Evolutionary conservation across 2,888 invertebrate species (phyloP).

Genomic region (Punctoribates punctum): DNA sequence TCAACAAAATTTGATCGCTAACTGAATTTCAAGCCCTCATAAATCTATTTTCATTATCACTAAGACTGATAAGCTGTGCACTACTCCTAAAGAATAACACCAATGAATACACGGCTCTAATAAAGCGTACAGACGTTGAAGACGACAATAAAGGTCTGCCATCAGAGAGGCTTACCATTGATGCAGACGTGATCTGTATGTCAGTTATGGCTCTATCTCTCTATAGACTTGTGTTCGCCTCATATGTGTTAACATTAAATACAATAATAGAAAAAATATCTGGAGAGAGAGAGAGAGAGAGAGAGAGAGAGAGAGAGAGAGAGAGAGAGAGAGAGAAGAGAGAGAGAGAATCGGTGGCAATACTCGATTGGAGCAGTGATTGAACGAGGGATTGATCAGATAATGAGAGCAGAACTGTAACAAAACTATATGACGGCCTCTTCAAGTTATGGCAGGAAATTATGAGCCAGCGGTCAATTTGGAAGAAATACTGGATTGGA

Average conservation of each 20-base stretch:
- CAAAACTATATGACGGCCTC: not conserved
- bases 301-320: not conserved
- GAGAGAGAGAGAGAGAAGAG: not conserved
- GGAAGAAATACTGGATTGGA: conserved; percentile 12
- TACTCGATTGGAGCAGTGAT: not conserved
- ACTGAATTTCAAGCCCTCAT: conserved; percentile 10
- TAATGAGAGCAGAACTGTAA: conserved; percentile 20
- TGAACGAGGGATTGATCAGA: conserved; percentile 5
- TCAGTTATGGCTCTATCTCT: not conserved
- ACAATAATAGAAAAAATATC: no score
- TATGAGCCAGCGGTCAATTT: conserved; percentile 30
- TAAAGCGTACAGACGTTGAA: not conserved
- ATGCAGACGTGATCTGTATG: conserved; percentile 10
- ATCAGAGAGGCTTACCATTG: not conserved
- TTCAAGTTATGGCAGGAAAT: conserved; percentile 1
- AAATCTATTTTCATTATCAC: conserved; percentile 34
- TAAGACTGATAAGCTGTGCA: conserved; percentile 31
- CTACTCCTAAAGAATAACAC: conserved; percentile 3
- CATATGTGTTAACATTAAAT: no score
- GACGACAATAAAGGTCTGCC: no score
- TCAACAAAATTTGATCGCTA: not conserved
- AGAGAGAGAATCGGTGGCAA: no score
- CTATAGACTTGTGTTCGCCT: not conserved
- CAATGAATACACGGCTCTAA: conserved; percentile 9
- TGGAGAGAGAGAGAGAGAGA: not conserved